Percentiles rank a stretch among this genome's conserved stretches.
phyloP scores from a whole-genome alignment of 2,888 invertebrate species.

The Chrysolina americana region DNA sequence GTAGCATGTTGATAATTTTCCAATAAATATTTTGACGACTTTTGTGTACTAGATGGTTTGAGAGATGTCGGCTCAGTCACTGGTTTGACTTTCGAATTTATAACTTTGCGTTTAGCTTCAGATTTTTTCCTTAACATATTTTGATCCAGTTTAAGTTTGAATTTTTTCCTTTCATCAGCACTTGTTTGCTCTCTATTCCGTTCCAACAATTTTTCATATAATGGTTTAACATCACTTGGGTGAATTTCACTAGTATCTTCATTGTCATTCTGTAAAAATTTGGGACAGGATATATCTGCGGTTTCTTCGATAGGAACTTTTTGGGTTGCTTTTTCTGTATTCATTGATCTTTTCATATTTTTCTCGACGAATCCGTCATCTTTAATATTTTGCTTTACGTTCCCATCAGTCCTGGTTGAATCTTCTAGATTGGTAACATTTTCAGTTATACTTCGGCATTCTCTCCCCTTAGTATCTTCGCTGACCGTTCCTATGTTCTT shows the following conservation, averaged over 20 bases:
- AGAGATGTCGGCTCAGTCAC: not conserved
- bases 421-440: not conserved
- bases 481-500: not conserved
- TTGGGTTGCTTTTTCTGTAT: not conserved
- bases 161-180: not conserved
- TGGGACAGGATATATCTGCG: not conserved
- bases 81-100: not conserved
- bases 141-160: not conserved
- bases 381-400: not conserved
- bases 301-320: too few relatives aligned
- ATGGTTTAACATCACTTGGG: not conserved
- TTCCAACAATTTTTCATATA: constrained; percentile 1
- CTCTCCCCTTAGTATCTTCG: too few relatives aligned
- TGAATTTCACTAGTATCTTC: not conserved
- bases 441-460: too few relatives aligned
- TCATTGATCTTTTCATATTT: not conserved
- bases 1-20: not conserved
- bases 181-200: constrained; percentile 2
- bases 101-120: not conserved
- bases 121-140: not conserved
- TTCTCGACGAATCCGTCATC: not conserved
- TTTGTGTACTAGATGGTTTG: not conserved
- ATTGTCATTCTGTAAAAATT: not conserved
- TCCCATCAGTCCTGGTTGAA: not conserved
- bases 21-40: constrained; percentile 16